phyloP scores from a whole-genome alignment of 2,797 vertebrate species.

The Sorex maritimensis region DNA sequence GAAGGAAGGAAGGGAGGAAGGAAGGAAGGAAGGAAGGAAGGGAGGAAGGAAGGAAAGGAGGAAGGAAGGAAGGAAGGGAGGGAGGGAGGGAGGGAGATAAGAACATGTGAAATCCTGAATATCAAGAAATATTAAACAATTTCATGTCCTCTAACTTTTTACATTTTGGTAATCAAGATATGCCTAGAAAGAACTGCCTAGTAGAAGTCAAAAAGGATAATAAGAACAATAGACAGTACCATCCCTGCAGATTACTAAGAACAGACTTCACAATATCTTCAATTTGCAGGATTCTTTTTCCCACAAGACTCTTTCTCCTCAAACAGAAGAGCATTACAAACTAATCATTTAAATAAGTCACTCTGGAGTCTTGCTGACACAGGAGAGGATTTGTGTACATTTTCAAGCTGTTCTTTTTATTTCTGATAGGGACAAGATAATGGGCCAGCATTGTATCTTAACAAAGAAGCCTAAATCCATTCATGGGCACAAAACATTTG shows the following conservation, averaged over 20 bases:
- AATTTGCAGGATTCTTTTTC: conserved; percentile 68
- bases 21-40: too few relatives aligned
- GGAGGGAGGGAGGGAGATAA: too few relatives aligned
- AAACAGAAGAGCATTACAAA: conserved; percentile 72
- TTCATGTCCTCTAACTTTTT: not conserved
- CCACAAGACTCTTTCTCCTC: conserved; percentile 54
- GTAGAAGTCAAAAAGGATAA: conserved; percentile 39
- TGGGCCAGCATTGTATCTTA: conserved; percentile 49
- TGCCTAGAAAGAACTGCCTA: not conserved
- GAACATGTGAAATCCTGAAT: not conserved
- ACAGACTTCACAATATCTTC: conserved; percentile 58
- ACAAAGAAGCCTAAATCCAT: conserved; percentile 76
- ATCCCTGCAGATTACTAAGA: conserved; percentile 49
- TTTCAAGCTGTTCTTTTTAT: conserved; percentile 79
- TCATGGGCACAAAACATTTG: conserved; percentile 52
- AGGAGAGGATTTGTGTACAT: conserved; percentile 71
- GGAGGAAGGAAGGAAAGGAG: too few relatives aligned
- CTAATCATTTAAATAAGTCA: conserved; percentile 76
- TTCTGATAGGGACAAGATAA: conserved; percentile 70
- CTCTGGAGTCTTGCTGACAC: conserved; percentile 71
- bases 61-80: too few relatives aligned
- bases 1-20: too few relatives aligned
- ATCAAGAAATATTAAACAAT: conserved; percentile 46
- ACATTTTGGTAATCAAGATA: conserved; percentile 22
- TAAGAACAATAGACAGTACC: not conserved